Conservation (phyloP, 2,888 invertebrate species). For the Rapana venosa region DNA sequence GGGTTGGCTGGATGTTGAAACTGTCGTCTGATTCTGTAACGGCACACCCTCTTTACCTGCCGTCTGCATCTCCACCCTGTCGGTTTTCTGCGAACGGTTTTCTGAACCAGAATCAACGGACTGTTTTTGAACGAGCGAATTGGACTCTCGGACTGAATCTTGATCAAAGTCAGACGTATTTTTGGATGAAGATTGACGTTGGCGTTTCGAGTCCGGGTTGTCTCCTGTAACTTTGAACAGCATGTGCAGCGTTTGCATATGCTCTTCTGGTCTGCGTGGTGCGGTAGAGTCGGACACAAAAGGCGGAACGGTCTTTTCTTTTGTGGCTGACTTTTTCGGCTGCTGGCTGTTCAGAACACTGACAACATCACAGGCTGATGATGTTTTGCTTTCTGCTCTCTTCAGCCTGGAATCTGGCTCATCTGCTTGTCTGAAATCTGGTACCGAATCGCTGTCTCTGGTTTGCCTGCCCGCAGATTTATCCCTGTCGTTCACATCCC, state of each 20-base stretch:
- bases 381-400: background rate
- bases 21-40: background rate
- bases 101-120: background rate
- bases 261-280: background rate
- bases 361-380: background rate
- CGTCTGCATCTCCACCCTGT: background rate
- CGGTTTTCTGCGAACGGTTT: background rate
- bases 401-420: background rate
- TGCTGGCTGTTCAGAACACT: background rate
- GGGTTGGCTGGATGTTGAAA: background rate
- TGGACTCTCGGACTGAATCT: background rate
- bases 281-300: background rate
- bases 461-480: background rate
- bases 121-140: background rate
- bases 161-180: background rate
- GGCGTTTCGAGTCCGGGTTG: background rate
- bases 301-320: background rate
- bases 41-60: background rate
- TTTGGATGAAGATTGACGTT: background rate
- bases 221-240: background rate
- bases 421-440: background rate
- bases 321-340: background rate
- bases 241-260: conserved; percentile 7
- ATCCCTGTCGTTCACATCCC: background rate
- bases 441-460: background rate